phyloP scores from a whole-genome alignment of 1,140 invertebrate genomes.

The Myzus persicae region DNA sequence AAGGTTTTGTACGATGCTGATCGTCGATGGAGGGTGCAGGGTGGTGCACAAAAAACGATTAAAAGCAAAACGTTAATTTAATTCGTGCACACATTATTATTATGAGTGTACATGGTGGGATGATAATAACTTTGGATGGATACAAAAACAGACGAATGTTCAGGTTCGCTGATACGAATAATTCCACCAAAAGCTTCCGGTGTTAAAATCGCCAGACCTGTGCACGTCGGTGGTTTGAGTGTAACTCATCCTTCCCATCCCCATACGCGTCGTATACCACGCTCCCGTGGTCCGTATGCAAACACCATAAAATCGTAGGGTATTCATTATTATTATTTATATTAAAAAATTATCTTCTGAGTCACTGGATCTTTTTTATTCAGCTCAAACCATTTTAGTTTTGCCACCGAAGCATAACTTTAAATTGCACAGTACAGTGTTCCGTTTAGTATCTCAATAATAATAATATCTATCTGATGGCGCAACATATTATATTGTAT shows the following conservation, averaged over 20 bases:
- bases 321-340: conserved; percentile 26
- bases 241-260: not conserved
- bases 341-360: conserved; percentile 14
- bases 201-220: not conserved
- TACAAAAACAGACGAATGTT: conserved; percentile 21
- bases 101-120: not conserved
- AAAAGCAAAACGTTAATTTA: conserved; percentile 30
- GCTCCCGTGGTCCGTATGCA: not conserved
- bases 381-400: not conserved
- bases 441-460: not conserved
- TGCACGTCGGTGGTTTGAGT: not conserved
- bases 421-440: not conserved
- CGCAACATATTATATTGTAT: not conserved
- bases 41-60: not conserved
- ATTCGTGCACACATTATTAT: conserved; percentile 13
- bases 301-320: not conserved
- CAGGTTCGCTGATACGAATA: conserved; percentile 37
- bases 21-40: not conserved
- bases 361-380: conserved; percentile 9
- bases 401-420: conserved; percentile 6
- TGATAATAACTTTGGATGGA: conserved; percentile 3
- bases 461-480: not conserved
- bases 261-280: not conserved
- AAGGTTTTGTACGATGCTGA: not conserved
- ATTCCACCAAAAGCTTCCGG: conserved; percentile 25